A percentile compares a stretch with the other conserved stretches of the same genome.
phyloP scores from a whole-genome alignment of 1,140 invertebrate genomes.

The Macrocentrus cingulum region DNA sequence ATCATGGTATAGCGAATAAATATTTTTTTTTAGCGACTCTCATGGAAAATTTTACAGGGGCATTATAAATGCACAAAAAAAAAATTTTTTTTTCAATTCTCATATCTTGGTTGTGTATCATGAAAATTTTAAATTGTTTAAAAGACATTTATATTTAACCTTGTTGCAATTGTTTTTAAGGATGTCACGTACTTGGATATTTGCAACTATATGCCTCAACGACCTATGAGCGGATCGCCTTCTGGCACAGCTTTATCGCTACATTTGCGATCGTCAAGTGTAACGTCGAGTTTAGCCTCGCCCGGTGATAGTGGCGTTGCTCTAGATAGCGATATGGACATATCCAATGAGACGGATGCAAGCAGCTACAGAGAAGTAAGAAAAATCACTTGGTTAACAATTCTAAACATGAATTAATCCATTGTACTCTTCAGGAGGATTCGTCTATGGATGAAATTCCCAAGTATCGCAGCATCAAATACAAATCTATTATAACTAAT shows the following conservation, averaged over 20 bases:
- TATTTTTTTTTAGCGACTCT: slow-evolving; percentile 7
- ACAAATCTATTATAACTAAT: slow-evolving; percentile 42
- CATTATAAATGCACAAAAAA: no score
- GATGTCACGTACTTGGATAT: slow-evolving; percentile 57
- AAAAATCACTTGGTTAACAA: slow-evolving; percentile 6
- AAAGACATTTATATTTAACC: neutral
- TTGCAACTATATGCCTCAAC: slow-evolving; percentile 57
- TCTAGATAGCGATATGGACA: slow-evolving; percentile 57
- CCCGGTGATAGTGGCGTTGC: slow-evolving; percentile 56
- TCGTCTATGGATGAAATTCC: slow-evolving; percentile 50
- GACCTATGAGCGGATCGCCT: slow-evolving; percentile 57
- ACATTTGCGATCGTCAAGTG: slow-evolving; percentile 50
- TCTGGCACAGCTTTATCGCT: slow-evolving; percentile 51
- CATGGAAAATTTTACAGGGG: slow-evolving; percentile 9
- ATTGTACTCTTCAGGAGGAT: slow-evolving; percentile 45
- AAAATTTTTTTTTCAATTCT: neutral
- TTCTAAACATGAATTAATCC: neutral
- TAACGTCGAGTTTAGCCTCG: slow-evolving; percentile 56
- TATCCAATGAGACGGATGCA: slow-evolving; percentile 53
- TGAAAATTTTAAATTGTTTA: no score
- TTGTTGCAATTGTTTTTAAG: slow-evolving; percentile 33
- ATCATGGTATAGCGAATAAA: slow-evolving; percentile 10
- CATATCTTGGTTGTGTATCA: no score
- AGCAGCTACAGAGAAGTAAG: slow-evolving; percentile 55
- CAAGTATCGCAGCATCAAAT: slow-evolving; percentile 52